A percentile compares a stretch with the other conserved stretches of the same genome.
Evolutionary conservation across 2,888 invertebrate species (phyloP).

Genomic region (Calliopum simillimum): DNA sequence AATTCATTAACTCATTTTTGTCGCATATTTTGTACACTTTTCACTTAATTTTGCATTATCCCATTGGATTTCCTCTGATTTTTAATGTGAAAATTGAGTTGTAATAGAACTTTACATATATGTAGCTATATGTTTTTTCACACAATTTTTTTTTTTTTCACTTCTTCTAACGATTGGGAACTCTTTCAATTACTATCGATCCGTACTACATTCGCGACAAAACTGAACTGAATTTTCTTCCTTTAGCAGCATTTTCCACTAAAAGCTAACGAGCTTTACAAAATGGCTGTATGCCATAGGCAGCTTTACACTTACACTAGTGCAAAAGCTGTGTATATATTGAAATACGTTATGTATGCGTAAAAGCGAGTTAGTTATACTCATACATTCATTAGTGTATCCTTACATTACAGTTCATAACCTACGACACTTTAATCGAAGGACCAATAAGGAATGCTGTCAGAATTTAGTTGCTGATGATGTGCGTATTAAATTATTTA

Average conservation of each 20-base stretch:
- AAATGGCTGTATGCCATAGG: conserved; percentile 19
- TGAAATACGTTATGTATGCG: background rate
- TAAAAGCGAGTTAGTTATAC: background rate
- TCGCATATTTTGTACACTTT: conserved; percentile 7
- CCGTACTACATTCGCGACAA: conserved; percentile 67
- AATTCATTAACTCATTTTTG: conserved; percentile 11
- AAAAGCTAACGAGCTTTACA: conserved; percentile 26
- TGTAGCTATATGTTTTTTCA: conserved; percentile 33
- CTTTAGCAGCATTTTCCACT: conserved; percentile 15
- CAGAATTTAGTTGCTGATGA: no score
- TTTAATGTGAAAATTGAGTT: background rate
- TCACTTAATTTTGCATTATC: conserved; percentile 4
- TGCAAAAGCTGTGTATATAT: background rate
- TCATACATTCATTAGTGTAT: no score
- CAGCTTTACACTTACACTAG: conserved; percentile 26
- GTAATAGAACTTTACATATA: conserved; percentile 17
- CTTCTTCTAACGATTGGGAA: conserved; percentile 36
- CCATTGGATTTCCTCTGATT: no score
- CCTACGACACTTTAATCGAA: conserved; percentile 25
- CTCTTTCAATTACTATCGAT: conserved; percentile 55
- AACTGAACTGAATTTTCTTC: conserved; percentile 62
- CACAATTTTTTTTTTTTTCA: no score
- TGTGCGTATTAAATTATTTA: no score
- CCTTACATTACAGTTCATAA: conserved; percentile 17
- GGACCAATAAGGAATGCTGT: no score